Evolutionary conservation across 2,113 vertebrate species (phyloP).

Genomic region (Brienomyrus longianalis): DNA sequence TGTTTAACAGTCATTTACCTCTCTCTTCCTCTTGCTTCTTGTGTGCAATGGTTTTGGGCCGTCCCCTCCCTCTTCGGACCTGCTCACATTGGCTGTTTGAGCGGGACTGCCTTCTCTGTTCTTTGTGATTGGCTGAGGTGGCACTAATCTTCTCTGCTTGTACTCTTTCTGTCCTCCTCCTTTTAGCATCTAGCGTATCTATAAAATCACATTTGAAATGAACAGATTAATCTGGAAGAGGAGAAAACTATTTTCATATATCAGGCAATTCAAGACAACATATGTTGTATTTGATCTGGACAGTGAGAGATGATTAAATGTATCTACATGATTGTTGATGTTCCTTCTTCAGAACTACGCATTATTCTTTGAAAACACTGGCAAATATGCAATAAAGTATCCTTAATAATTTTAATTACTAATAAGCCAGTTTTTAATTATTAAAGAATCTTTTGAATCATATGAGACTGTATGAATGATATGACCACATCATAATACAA

Average conservation of each 20-base stretch:
- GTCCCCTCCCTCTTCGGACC: conserved; percentile 81
- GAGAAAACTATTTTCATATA: neutral
- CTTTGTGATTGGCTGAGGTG: conserved; percentile 75
- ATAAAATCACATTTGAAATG: conserved; percentile 12
- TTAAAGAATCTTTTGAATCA: neutral
- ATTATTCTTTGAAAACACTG: neutral
- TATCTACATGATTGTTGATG: neutral
- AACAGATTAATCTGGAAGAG: neutral
- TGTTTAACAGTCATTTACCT: conserved; percentile 59
- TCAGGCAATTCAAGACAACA: neutral
- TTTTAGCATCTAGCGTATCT: conserved; percentile 88
- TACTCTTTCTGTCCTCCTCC: conserved; percentile 86
- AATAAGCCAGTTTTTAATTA: neutral
- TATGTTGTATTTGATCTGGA: neutral
- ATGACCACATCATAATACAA: neutral
- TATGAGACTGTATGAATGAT: neutral
- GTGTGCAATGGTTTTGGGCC: conserved; percentile 84
- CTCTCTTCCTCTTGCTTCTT: conserved; percentile 94
- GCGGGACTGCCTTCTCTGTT: conserved; percentile 80
- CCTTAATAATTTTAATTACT: neutral
- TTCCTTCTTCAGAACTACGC: neutral
- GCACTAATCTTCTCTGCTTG: conserved; percentile 83
- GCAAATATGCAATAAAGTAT: neutral
- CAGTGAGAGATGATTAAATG: neutral
- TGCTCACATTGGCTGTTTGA: conserved; percentile 89